Evolutionary conservation across 1,140 invertebrate genomes (phyloP).

Genomic region (Sycobia sp.): DNA sequence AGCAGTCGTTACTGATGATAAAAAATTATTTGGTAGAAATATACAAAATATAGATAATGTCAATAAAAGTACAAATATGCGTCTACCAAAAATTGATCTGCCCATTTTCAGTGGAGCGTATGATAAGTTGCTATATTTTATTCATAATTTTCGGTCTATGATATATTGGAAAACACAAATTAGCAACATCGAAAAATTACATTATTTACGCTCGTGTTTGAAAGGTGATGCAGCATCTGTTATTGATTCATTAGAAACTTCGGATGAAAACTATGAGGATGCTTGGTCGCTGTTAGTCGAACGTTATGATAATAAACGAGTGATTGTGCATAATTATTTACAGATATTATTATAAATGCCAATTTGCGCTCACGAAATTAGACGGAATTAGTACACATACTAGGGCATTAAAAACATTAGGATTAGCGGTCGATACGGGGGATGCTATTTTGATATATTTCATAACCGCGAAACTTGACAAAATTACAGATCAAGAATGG

Average conservation of each 20-base stretch:
- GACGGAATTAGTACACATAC: constrained; percentile 29
- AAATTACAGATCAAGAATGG: too few relatives aligned
- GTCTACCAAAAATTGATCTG: not conserved
- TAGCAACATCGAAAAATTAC: constrained; percentile 32
- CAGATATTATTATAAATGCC: constrained; percentile 38
- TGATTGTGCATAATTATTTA: constrained; percentile 41
- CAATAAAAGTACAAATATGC: too few relatives aligned
- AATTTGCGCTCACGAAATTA: constrained; percentile 32
- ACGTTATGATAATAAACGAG: constrained; percentile 41
- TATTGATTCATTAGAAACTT: too few relatives aligned
- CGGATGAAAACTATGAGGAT: too few relatives aligned
- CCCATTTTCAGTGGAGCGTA: not conserved
- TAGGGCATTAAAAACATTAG: constrained; percentile 32
- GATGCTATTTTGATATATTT: too few relatives aligned
- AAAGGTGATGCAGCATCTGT: constrained; percentile 29
- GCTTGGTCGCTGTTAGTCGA: constrained; percentile 43
- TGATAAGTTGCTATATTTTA: constrained; percentile 15
- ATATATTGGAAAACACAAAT: not conserved
- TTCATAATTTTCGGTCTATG: constrained; percentile 24
- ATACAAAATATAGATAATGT: too few relatives aligned
- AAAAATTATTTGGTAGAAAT: too few relatives aligned
- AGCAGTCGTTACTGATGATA: too few relatives aligned
- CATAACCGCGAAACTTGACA: too few relatives aligned
- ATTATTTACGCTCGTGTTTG: too few relatives aligned
- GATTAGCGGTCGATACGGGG: too few relatives aligned